These are phyloP conservation scores for Adelognathus sp. DNA, from an alignment of 2,888 invertebrate species.

Conservation along the genomic window DNA sequence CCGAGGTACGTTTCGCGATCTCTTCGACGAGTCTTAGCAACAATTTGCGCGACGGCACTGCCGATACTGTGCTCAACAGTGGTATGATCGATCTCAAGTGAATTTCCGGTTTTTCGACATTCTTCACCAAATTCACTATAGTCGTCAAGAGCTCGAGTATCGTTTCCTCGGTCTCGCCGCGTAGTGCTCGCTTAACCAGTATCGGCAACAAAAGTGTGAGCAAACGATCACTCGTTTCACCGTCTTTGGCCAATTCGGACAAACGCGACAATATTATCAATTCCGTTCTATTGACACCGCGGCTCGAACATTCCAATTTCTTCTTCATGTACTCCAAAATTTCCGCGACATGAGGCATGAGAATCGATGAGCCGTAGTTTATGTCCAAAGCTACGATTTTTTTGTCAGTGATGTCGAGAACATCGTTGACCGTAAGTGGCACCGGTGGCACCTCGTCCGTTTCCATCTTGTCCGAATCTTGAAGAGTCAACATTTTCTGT, in stretches of 20 bases:
- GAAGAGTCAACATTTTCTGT: slow-evolving; percentile 87
- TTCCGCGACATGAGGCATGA: slow-evolving; percentile 88
- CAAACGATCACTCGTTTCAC: slow-evolving; percentile 86
- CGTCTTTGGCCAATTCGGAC: slow-evolving; percentile 88
- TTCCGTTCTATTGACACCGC: slow-evolving; percentile 86
- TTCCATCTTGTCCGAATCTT: slow-evolving; percentile 83
- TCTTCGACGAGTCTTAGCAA: slow-evolving; percentile 85
- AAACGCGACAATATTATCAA: slow-evolving; percentile 89
- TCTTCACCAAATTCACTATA: slow-evolving; percentile 88
- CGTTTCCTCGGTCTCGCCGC: slow-evolving; percentile 86
- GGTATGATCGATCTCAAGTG: slow-evolving; percentile 88
- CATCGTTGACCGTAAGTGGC: slow-evolving; percentile 66
- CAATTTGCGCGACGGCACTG: slow-evolving; percentile 86
- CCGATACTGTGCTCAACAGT: slow-evolving; percentile 87
- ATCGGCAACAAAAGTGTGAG: slow-evolving; percentile 88
- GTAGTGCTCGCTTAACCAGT: slow-evolving; percentile 85
- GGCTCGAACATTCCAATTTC: slow-evolving; percentile 85
- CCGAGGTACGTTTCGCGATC: slow-evolving; percentile 82
- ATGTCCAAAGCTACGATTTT: slow-evolving; percentile 79
- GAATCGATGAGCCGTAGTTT: slow-evolving; percentile 88
- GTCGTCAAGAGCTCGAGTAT: slow-evolving; percentile 88
- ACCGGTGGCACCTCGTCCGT: slow-evolving; percentile 62
- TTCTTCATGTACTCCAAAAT: slow-evolving; percentile 88
- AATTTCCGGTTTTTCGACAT: slow-evolving; percentile 85
- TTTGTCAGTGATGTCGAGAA: slow-evolving; percentile 62